These are phyloP conservation scores for Corynorhinus townsendii DNA, from an alignment of 2,113 vertebrate species.

Conservation along the genomic window DNA sequence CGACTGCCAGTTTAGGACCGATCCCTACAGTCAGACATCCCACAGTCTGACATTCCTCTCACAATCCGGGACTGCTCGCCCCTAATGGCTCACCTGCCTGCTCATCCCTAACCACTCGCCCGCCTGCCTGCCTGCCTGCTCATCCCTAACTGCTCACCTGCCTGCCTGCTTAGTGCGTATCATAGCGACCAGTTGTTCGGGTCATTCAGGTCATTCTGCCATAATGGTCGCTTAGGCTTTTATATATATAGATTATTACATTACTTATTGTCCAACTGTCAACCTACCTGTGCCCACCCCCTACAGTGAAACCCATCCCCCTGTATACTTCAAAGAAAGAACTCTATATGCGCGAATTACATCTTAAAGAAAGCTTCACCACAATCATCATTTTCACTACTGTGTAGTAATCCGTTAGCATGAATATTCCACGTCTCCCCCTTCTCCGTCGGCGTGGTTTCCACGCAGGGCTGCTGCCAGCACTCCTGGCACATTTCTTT, in stretches of 20 bases:
- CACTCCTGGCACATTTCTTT: neutral
- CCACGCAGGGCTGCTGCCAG: neutral
- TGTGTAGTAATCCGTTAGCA: neutral
- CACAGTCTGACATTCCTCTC: no score
- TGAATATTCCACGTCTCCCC: fast-evolving
- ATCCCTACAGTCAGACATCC: no score
- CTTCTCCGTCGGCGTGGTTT: neutral
- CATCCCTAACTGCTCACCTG: no score
- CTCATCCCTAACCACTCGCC: no score
- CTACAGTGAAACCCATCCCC: neutral
- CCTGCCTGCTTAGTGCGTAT: no score
- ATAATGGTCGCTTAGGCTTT: no score
- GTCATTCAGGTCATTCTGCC: no score
- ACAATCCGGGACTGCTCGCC: no score
- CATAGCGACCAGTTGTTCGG: no score
- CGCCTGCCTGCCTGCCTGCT: no score
- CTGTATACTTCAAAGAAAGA: neutral
- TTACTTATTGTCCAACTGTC: neutral
- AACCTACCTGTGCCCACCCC: neutral
- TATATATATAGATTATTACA: neutral
- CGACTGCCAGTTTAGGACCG: no score
- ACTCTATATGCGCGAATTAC: neutral
- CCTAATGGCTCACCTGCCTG: no score
- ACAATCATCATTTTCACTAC: neutral
- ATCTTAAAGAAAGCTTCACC: neutral